Conservation (phyloP, 2,113 vertebrate species). For the Setophaga coronata region DNA sequence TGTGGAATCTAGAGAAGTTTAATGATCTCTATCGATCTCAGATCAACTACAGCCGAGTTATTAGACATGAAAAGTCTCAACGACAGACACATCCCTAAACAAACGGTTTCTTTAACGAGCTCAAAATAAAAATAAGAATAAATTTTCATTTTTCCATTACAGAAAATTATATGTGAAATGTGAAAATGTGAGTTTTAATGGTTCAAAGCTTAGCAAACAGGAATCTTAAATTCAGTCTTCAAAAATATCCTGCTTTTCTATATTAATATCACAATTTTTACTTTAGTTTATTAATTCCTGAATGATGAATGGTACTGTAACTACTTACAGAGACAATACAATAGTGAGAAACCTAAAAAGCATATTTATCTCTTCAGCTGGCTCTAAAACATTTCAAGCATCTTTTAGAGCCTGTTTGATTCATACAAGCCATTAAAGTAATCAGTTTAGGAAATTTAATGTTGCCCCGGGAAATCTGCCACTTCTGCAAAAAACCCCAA, state of each 20-base stretch:
- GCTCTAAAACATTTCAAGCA: neutral
- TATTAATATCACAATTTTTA: neutral
- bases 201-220: neutral
- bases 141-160: neutral
- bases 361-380: neutral
- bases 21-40: neutral
- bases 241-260: neutral
- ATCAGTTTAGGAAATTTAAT: conserved; percentile 3
- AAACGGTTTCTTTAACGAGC: neutral
- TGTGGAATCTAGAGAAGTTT: neutral
- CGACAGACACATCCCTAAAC: neutral
- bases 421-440: neutral
- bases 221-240: neutral
- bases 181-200: neutral
- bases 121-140: neutral
- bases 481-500: neutral
- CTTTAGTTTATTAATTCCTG: neutral
- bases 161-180: neutral
- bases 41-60: neutral
- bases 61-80: neutral
- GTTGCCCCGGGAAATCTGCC: neutral
- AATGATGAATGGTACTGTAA: neutral
- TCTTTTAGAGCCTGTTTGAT: neutral
- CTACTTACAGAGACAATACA: neutral
- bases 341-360: conserved; percentile 1